A percentile compares a stretch with the other conserved stretches of the same genome.
These are phyloP conservation scores for Drosophila setifemur DNA, from an alignment of 1,140 invertebrate genomes.

Conservation along the genomic window DNA sequence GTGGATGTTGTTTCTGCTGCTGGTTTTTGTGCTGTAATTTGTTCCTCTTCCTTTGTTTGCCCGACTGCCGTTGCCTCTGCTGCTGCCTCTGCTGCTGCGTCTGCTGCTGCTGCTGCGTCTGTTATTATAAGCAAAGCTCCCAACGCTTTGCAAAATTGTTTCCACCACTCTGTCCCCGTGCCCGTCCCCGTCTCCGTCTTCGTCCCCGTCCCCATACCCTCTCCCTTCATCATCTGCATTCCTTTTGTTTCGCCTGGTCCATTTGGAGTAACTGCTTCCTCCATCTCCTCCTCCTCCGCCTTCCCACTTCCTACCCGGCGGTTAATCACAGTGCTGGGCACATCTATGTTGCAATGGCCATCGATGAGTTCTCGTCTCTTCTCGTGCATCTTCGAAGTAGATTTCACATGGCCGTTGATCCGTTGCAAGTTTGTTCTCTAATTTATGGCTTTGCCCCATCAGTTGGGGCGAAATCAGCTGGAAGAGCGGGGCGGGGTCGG, in stretches of 20 bases:
- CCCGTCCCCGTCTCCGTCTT: background rate
- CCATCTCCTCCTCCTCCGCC: background rate
- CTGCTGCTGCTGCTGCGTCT: constrained; percentile 27
- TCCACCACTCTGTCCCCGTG: constrained; percentile 48
- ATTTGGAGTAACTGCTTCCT: constrained; percentile 50
- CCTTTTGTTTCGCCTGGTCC: constrained; percentile 44
- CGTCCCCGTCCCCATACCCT: constrained; percentile 7
- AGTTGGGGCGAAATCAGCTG: constrained; percentile 4
- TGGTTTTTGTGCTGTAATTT: constrained; percentile 71
- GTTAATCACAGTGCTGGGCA: constrained; percentile 48
- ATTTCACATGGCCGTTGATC: constrained; percentile 67
- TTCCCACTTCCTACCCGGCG: background rate
- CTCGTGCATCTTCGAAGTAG: constrained; percentile 38
- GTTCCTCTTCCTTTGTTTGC: constrained; percentile 73
- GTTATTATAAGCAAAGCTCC: constrained; percentile 74
- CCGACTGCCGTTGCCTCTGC: constrained; percentile 12
- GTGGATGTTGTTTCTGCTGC: constrained; percentile 20
- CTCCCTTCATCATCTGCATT: constrained; percentile 5
- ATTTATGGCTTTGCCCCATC: constrained; percentile 72
- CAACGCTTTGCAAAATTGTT: constrained; percentile 75
- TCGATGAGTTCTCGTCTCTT: constrained; percentile 57
- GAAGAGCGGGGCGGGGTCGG: background rate
- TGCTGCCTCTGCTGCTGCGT: background rate
- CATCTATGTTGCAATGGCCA: constrained; percentile 58
- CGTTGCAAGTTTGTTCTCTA: constrained; percentile 50